Evolutionary conservation across 2,113 vertebrate species (phyloP), one percentile per base, ranked within the genome.

Genomic region (Chloebia gouldiae): DNA sequence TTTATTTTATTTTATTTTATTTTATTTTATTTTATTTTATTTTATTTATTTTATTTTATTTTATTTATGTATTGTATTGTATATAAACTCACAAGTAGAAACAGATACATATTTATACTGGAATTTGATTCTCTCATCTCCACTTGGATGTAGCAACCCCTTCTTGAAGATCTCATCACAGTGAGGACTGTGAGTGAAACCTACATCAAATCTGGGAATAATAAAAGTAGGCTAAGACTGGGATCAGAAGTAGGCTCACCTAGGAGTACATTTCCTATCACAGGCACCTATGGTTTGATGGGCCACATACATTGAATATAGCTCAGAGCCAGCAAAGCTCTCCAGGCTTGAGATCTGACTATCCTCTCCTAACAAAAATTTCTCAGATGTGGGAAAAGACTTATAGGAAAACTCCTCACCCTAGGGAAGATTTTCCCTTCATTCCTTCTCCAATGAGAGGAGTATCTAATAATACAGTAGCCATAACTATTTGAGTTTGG

Each of bases 201-300:
- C n/a, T 71, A 3, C 42, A 20, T 66, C 40, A 88, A 90, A 86
- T 83, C 64, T 88, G 82, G 56, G 72, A 64, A 33, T 88, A 94
- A 93, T 96, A 93, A 94, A 96, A 49, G 28, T 9, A 63, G 33
- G 37, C 23, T 73, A 75, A 64, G 50, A 3, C 47, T 60, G 61
- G 51, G 47, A 86, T 81, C 79, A 90, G 90, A 94, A 64, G 64
- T 3, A 68, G 59, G 56, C 59, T 95, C 64, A 95, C 90, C 71
- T 83, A 92, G 79, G 47, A 83, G 85, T 30, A 78, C 68, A 93
- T 92, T 95, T 97, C 90, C 92, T 90, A 83, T 88, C 64, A 78
- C 51, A 81, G 79, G 14, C 85, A 96, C 94, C 85, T 64, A 83
- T 7, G 60, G 92, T 96, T 94, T 96, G 88, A 92, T 81, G 85